Conservation (phyloP, 2,888 invertebrate species). For the Peribatodes rhomboidaria region DNA sequence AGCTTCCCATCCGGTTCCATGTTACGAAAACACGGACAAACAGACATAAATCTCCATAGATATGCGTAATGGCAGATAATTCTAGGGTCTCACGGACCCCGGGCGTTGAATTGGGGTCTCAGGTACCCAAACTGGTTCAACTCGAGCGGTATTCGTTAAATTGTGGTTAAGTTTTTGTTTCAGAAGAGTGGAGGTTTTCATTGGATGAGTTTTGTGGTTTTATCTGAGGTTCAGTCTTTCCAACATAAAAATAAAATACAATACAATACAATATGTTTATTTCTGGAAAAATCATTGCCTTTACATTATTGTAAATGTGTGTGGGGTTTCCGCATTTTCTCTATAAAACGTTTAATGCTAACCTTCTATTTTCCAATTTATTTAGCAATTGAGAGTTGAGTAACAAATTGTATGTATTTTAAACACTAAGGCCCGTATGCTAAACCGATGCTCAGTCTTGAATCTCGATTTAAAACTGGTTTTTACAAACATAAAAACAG, state of each 20-base stretch:
- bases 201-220: not conserved
- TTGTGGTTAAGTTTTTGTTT: conserved; percentile 3
- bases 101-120: conserved; percentile 53
- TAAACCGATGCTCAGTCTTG: too few species aligned
- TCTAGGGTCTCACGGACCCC: conserved; percentile 56
- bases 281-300: too few species aligned
- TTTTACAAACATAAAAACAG: too few species aligned
- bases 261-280: too few species aligned
- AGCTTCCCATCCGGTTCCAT: conserved; percentile 47
- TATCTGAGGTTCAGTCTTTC: not conserved
- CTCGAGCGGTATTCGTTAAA: conserved; percentile 21
- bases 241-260: too few species aligned
- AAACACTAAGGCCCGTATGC: too few species aligned
- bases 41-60: conserved; percentile 64
- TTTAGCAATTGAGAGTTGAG: too few species aligned
- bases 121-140: conserved; percentile 52
- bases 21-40: conserved; percentile 49
- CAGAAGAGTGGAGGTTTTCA: not conserved
- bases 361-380: too few species aligned
- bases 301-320: too few species aligned
- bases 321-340: not conserved
- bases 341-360: too few species aligned
- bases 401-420: too few species aligned
- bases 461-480: too few species aligned
- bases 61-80: conserved; percentile 65